phyloP scores from a whole-genome alignment of 1,140 invertebrate genomes.

The Lycorma delicatula region DNA sequence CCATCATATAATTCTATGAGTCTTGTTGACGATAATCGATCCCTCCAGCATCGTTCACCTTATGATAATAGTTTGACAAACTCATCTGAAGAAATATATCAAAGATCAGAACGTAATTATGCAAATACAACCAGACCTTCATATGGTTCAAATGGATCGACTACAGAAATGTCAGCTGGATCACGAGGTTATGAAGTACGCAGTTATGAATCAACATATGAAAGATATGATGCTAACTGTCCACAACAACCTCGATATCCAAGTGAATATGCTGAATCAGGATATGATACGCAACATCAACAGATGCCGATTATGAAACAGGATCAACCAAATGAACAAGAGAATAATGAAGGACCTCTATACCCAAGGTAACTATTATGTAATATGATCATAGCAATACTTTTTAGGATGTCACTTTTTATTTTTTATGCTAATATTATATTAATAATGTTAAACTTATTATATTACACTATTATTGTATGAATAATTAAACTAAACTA shows the following conservation, averaged over 20 bases:
- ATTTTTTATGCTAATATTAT: too few relatives aligned
- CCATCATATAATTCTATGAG: slow-evolving; percentile 16
- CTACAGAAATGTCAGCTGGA: slow-evolving; percentile 41
- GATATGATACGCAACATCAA: slow-evolving; percentile 23
- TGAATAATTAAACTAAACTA: too few relatives aligned
- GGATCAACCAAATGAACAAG: slow-evolving; percentile 41
- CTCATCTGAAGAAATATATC: slow-evolving; percentile 40
- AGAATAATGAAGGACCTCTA: slow-evolving; percentile 48
- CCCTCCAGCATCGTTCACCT: slow-evolving; percentile 13
- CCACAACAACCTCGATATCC: slow-evolving; percentile 47
- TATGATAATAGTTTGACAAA: slow-evolving; percentile 17
- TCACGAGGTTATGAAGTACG: slow-evolving; percentile 50
- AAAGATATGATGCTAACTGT: slow-evolving; percentile 54
- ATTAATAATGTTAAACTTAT: too few relatives aligned
- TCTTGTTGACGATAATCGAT: slow-evolving; percentile 5
- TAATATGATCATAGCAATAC: slow-evolving; percentile 1
- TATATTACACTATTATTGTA: too few relatives aligned
- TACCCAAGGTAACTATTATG: slow-evolving; percentile 59
- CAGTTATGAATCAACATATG: slow-evolving; percentile 59
- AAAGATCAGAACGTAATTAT: slow-evolving; percentile 31
- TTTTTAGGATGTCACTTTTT: too few relatives aligned
- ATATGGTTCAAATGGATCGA: slow-evolving; percentile 49
- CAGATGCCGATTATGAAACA: slow-evolving; percentile 37
- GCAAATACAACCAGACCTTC: slow-evolving; percentile 41
- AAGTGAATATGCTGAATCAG: slow-evolving; percentile 29